Percentiles rank a stretch among this genome's conserved stretches.
Conservation (phyloP, 2,797 vertebrate species). For the Scleropages formosus region DNA sequence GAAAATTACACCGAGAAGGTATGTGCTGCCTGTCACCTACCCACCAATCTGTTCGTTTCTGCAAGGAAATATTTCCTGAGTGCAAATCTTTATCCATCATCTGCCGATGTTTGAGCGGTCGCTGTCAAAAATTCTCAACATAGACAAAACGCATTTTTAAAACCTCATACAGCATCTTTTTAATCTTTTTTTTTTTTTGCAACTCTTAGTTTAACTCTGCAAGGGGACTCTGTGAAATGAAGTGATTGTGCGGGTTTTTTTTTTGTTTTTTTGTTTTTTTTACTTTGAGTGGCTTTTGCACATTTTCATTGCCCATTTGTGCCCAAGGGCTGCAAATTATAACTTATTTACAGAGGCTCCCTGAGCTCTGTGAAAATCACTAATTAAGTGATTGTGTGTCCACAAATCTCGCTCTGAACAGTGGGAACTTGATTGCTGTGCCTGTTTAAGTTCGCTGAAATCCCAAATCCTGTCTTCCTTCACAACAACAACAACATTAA, state of each 20-base stretch:
- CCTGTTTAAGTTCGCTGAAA: neutral
- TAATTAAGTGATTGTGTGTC: neutral
- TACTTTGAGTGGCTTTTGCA: neutral
- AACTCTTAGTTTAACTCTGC: too few species aligned
- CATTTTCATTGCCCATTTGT: neutral
- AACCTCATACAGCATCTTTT: neutral
- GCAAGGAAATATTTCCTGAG: neutral
- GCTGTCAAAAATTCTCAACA: neutral
- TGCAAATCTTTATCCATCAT: too few species aligned
- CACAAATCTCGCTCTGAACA: slow-evolving; percentile 17
- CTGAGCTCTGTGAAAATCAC: neutral
- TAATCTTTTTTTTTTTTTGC: too few species aligned
- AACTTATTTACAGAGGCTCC: neutral
- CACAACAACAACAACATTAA: slow-evolving; percentile 3
- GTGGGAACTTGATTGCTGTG: slow-evolving; percentile 22
- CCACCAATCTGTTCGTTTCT: neutral
- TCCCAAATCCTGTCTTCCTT: neutral
- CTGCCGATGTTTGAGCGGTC: neutral
- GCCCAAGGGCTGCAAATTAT: neutral
- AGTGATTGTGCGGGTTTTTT: neutral
- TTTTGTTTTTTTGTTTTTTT: too few species aligned
- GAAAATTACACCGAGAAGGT: too few species aligned
- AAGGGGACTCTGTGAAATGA: neutral
- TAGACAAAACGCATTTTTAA: neutral
- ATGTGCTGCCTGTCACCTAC: neutral